Percentiles rank a stretch among this genome's conserved stretches.
phyloP scores from a whole-genome alignment of 2,113 vertebrate genomes.

The Grantiella picta region DNA sequence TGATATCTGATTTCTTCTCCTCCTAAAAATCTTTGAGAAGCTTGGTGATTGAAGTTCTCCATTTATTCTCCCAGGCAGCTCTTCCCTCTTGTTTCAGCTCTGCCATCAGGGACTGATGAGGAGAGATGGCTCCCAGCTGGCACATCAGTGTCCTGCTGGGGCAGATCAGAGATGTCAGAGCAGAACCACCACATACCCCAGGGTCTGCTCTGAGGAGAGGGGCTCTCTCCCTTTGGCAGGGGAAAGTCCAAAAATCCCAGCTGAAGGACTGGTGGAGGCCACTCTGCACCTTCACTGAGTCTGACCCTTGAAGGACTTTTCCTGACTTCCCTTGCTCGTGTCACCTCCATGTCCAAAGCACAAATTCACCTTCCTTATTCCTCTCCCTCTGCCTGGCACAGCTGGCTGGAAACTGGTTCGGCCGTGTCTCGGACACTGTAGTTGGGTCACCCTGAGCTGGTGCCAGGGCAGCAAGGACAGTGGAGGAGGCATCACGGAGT shows the following conservation, averaged over 20 bases:
- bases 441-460: background rate
- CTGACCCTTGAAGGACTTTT: background rate
- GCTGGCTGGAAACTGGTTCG: background rate
- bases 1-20: background rate
- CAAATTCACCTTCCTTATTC: background rate
- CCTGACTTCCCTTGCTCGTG: background rate
- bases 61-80: background rate
- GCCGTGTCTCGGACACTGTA: background rate
- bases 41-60: background rate
- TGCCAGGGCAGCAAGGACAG: too few relatives aligned
- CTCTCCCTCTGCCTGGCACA: background rate
- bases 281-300: background rate
- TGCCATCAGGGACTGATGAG: background rate
- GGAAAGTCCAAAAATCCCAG: background rate
- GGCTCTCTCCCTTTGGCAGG: background rate
- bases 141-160: background rate
- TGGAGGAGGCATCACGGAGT: rapidly evolving
- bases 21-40: background rate
- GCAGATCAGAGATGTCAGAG: background rate
- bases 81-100: background rate
- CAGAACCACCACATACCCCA: background rate
- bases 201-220: background rate
- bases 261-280: background rate
- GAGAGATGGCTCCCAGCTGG: background rate
- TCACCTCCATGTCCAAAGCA: background rate